A percentile compares a stretch with the other conserved stretches of the same genome.
These are phyloP conservation scores for Halocynthia roretzi DNA, from an alignment of 23 tunicate species.

Conservation along the genomic window DNA sequence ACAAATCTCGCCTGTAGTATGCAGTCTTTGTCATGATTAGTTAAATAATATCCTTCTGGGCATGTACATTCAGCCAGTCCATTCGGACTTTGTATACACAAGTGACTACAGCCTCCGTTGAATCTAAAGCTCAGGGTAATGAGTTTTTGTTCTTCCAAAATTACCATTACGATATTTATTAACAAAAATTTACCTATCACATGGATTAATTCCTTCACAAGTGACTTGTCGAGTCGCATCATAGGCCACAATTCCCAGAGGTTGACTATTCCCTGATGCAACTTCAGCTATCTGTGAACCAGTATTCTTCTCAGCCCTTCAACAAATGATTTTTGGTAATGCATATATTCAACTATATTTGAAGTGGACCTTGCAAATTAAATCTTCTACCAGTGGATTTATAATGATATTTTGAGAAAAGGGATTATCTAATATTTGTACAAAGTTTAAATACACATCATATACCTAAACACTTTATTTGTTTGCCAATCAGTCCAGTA, in stretches of 20 bases:
- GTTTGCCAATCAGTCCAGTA: conserved; percentile 92
- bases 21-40: conserved; percentile 74
- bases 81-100: conserved; percentile 53
- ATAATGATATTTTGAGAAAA: neutral
- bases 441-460: neutral
- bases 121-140: conserved; percentile 9
- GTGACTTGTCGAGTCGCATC: conserved; percentile 35
- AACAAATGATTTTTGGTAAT: neutral
- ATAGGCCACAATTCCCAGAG: conserved; percentile 47
- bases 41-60: conserved; percentile 67
- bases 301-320: conserved; percentile 51
- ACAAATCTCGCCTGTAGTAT: conserved; percentile 51
- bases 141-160: too few relatives aligned
- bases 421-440: neutral
- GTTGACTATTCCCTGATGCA: conserved; percentile 15
- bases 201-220: conserved; percentile 64
- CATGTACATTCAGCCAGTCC: conserved; percentile 65
- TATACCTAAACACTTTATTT: conserved; percentile 53
- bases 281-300: conserved; percentile 48
- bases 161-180: neutral
- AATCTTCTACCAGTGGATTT: neutral
- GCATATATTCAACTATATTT: neutral
- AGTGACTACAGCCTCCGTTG: conserved; percentile 89
- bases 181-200: conserved; percentile 41
- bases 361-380: neutral